Conservation (phyloP, 2,113 vertebrate species). For the Progne subis region DNA sequence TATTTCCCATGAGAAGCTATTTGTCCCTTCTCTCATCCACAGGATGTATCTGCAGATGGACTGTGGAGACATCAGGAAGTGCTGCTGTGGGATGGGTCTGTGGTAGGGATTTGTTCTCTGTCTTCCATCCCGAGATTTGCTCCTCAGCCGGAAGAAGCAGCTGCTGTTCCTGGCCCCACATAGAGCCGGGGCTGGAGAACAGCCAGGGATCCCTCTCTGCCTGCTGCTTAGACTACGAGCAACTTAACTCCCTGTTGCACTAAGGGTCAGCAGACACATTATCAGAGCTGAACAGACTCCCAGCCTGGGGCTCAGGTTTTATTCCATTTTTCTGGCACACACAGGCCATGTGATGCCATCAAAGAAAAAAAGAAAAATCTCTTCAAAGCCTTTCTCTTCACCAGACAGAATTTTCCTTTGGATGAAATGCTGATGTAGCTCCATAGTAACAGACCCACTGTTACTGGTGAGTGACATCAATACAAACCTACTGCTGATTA, state of each 20-base stretch:
- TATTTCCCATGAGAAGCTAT: not conserved
- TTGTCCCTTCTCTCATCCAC: not conserved
- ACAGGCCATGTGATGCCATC: not conserved
- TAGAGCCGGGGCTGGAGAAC: not conserved
- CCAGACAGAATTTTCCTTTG: not conserved
- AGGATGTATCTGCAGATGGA: not conserved
- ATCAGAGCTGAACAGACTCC: not conserved
- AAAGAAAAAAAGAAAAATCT: not conserved
- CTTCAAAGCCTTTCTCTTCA: not conserved
- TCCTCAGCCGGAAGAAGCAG: not conserved
- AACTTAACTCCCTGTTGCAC: not conserved
- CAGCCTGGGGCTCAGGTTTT: not conserved
- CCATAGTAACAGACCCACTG: not conserved
- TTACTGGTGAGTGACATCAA: not conserved
- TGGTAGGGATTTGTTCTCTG: not conserved
- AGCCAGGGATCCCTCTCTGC: not conserved
- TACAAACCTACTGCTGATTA: not conserved
- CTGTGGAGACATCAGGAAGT: not conserved
- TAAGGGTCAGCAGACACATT: not conserved
- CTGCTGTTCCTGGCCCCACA: rapidly evolving
- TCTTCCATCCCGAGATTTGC: not conserved
- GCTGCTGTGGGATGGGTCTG: not conserved
- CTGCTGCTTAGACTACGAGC: not conserved
- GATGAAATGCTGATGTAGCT: not conserved
- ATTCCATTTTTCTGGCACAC: not conserved